Evolutionary conservation across 1,140 invertebrate species (phyloP).

Genomic region (Pachypsylla venusta): DNA sequence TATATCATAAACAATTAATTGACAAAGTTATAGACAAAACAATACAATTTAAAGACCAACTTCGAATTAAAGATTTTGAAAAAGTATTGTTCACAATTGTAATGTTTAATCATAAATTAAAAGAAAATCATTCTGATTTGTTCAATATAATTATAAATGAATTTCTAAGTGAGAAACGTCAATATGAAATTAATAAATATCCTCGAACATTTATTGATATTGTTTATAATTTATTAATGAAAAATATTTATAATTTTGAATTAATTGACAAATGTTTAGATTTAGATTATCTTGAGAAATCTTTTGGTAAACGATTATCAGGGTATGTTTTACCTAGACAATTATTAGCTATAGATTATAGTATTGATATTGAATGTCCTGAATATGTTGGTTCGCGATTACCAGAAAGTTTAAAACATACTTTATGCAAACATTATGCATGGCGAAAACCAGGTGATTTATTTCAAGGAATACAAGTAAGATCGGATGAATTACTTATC

Average conservation of each 20-base stretch:
- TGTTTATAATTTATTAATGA: not conserved
- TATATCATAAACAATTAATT: not conserved
- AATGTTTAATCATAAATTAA: not conserved
- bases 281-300: not conserved
- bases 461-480: not conserved
- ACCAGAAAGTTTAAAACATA: not conserved
- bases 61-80: constrained; percentile 1
- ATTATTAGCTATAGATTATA: not conserved
- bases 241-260: not conserved
- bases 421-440: constrained; percentile 4
- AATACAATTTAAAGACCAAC: not conserved
- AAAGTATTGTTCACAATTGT: not conserved
- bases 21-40: not conserved
- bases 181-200: not conserved
- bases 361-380: not conserved
- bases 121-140: not conserved
- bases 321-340: not conserved
- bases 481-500: not conserved
- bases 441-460: not conserved
- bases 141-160: not conserved
- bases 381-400: not conserved
- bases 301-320: not conserved
- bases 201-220: not conserved
- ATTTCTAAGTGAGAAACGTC: not conserved
- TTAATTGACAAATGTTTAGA: not conserved